phyloP scores from a whole-genome alignment of 2,888 invertebrate species.

The Pachliopta kotzebuea region DNA sequence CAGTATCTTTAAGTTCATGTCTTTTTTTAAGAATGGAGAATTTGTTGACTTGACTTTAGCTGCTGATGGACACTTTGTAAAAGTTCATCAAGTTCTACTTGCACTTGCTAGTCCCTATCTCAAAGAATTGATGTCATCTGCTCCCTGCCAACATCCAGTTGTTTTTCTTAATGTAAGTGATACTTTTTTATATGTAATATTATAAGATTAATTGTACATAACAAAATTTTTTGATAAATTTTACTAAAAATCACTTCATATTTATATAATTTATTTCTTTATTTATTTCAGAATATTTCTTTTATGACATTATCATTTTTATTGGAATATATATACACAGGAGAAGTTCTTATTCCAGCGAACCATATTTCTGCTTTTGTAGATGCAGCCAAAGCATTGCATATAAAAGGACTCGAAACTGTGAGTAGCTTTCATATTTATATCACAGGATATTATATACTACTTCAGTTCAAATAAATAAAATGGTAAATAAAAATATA shows the following conservation, averaged over 20 bases:
- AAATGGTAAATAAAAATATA: not conserved
- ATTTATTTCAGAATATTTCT: conserved; percentile 58
- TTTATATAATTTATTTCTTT: not conserved
- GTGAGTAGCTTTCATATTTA: conserved; percentile 38
- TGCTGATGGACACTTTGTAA: conserved; percentile 65
- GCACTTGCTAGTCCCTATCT: conserved; percentile 72
- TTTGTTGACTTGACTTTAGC: conserved; percentile 70
- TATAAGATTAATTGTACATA: not conserved
- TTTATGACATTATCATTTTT: conserved; percentile 55
- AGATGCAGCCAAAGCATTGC: conserved; percentile 62
- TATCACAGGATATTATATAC: not conserved
- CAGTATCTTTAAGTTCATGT: not conserved
- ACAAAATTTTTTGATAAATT: not conserved
- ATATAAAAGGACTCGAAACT: conserved; percentile 61
- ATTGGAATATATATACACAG: conserved; percentile 68
- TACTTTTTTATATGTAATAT: not conserved
- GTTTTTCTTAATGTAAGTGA: conserved; percentile 71
- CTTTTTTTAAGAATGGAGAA: conserved; percentile 59
- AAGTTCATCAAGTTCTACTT: conserved; percentile 55
- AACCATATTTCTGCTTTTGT: conserved; percentile 53
- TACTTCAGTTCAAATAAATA: not conserved
- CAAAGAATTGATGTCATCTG: conserved; percentile 66
- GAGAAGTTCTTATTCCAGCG: conserved; percentile 58
- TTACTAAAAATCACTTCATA: not conserved
- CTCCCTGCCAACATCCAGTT: conserved; percentile 71